A percentile compares a stretch with the other conserved stretches of the same genome.
Conservation (phyloP, 2,888 invertebrate species). For the Drosophila tanythrix region DNA sequence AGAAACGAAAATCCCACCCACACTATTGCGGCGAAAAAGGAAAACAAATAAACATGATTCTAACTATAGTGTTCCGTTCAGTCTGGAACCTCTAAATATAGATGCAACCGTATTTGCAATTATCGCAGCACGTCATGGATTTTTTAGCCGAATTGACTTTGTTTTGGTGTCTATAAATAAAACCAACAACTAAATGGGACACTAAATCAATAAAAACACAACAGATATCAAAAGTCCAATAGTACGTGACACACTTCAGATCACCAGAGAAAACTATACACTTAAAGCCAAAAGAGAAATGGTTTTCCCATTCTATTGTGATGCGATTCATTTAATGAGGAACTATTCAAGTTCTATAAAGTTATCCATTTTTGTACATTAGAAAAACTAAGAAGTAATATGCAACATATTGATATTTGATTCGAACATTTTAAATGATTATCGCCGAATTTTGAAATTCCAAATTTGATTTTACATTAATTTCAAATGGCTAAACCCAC, state of each 20-base stretch:
- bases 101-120: constrained; percentile 45
- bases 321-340: not conserved
- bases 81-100: constrained; percentile 52
- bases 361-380: not conserved
- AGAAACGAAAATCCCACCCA: constrained; percentile 49
- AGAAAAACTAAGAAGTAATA: not conserved
- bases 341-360: not conserved
- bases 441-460: not conserved
- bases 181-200: constrained; percentile 57
- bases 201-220: constrained; percentile 77
- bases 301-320: not conserved
- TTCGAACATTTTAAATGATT: not conserved
- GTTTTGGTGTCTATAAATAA: constrained; percentile 61
- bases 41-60: constrained; percentile 55
- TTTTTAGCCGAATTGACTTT: constrained; percentile 33
- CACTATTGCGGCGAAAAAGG: constrained; percentile 27
- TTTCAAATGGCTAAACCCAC: not conserved
- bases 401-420: not conserved
- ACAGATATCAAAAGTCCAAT: constrained; percentile 27
- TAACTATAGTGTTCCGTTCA: constrained; percentile 48
- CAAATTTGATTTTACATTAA: not conserved
- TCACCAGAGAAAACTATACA: constrained; percentile 1
- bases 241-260: constrained; percentile 72
- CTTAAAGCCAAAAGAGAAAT: not conserved
- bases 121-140: constrained; percentile 51